Evolutionary conservation across 1,140 invertebrate genomes (phyloP).

Genomic region (Colletes latitarsis): DNA sequence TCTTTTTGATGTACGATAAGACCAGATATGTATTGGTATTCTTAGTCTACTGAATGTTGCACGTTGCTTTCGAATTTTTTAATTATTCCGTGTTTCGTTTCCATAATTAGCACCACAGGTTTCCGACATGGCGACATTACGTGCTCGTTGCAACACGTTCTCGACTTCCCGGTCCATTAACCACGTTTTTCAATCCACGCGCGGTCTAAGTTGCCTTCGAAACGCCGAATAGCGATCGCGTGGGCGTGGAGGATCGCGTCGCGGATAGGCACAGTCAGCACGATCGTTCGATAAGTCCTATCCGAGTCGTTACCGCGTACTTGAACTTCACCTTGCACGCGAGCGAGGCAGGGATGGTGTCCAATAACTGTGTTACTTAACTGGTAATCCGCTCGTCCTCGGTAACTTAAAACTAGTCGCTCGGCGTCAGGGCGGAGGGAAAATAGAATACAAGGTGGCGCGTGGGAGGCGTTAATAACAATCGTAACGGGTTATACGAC

Average conservation of each 20-base stretch:
- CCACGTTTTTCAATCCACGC: background rate
- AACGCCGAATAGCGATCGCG: slow-evolving; percentile 5
- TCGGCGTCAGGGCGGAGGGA: background rate
- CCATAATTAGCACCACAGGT: too few species aligned
- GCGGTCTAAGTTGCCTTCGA: background rate
- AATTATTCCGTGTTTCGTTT: too few species aligned
- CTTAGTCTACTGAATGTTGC: too few species aligned
- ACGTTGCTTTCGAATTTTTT: too few species aligned
- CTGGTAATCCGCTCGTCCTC: background rate
- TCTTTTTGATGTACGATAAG: too few species aligned
- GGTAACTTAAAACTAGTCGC: background rate
- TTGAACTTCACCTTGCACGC: slow-evolving; percentile 29
- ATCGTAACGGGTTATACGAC: slow-evolving; percentile 35
- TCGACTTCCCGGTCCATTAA: slow-evolving; percentile 1
- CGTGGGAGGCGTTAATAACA: slow-evolving; percentile 30
- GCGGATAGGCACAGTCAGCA: slow-evolving; percentile 5
- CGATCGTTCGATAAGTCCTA: slow-evolving; percentile 52
- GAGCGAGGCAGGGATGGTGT: slow-evolving; percentile 29
- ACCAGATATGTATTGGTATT: too few species aligned
- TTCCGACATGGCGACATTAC: too few species aligned
- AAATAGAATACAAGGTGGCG: background rate
- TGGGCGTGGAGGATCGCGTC: slow-evolving; percentile 33
- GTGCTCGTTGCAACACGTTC: background rate
- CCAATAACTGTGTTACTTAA: slow-evolving; percentile 37
- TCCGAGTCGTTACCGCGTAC: slow-evolving; percentile 4